phyloP scores from a whole-genome alignment of 2,888 invertebrate species.

The Aleiodes alternator region DNA sequence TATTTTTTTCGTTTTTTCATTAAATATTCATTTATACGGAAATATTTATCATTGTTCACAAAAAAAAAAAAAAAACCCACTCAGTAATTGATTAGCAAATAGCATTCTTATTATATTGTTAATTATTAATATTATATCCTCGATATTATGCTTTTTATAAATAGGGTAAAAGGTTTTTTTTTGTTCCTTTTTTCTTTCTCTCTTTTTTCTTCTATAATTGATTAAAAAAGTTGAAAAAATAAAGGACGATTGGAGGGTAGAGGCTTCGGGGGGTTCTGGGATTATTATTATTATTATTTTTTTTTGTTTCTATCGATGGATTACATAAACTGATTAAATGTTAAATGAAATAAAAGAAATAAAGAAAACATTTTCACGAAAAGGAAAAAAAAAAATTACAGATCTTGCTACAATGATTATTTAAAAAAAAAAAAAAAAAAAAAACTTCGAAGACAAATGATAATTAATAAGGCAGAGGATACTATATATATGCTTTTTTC shows the following conservation, averaged over 20 bases:
- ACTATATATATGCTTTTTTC: conserved; percentile 35
- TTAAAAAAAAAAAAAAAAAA: conserved; percentile 52
- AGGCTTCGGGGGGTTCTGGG: not conserved
- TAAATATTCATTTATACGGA: conserved; percentile 63
- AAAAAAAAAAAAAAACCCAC: conserved; percentile 69
- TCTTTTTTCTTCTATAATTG: conserved; percentile 50
- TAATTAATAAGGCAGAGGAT: conserved; percentile 50
- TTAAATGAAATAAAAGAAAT: conserved; percentile 24
- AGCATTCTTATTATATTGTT: conserved; percentile 74
- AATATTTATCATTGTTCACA: conserved; percentile 72
- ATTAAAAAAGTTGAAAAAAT: conserved; percentile 50
- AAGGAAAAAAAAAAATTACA: conserved; percentile 52
- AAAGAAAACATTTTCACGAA: conserved; percentile 42
- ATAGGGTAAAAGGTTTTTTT: conserved; percentile 64
- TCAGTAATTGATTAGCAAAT: conserved; percentile 74
- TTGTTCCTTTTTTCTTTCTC: not conserved
- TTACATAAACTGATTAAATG: conserved; percentile 37
- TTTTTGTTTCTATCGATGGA: conserved; percentile 26
- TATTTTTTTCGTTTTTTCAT: conserved; percentile 52
- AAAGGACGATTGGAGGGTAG: conserved; percentile 14
- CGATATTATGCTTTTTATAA: conserved; percentile 75
- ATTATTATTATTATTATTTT: conserved; percentile 37
- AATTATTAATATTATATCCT: conserved; percentile 74
- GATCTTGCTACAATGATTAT: conserved; percentile 56
- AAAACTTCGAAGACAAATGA: conserved; percentile 52